Percentiles rank a stretch among this genome's conserved stretches.
Evolutionary conservation across 2,888 invertebrate species (phyloP).

Genomic region (Atethmia centrago): DNA sequence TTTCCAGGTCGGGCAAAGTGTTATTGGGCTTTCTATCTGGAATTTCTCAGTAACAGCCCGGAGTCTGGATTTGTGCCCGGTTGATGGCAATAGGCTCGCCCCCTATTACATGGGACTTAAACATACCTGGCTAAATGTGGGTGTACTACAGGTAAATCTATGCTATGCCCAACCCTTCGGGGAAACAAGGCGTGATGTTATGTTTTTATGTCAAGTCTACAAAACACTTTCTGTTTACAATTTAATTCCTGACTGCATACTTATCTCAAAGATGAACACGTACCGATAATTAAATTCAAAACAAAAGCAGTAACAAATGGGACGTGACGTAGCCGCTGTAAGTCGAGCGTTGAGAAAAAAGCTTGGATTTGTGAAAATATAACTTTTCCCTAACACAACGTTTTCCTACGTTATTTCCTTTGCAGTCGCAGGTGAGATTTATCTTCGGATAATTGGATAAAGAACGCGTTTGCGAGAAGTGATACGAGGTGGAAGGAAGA

Average conservation of each 20-base stretch:
- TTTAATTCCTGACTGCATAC: conserved; percentile 10
- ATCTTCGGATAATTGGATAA: conserved; percentile 91
- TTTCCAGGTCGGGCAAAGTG: no score
- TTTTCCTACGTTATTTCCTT: conserved; percentile 85
- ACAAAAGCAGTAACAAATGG: conserved; percentile 68
- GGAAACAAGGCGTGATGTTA: no score
- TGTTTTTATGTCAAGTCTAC: no score
- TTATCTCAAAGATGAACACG: conserved; percentile 51
- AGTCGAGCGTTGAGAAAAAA: conserved; percentile 80
- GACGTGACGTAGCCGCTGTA: conserved; percentile 73
- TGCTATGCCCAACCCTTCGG: no score
- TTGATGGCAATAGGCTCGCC: no score
- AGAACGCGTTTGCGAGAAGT: conserved; percentile 89
- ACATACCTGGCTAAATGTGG: no score
- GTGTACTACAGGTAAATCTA: no score
- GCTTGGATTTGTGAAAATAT: conserved; percentile 83
- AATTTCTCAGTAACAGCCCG: no score
- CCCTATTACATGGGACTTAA: no score
- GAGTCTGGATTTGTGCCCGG: no score
- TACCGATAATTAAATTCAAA: conserved; percentile 71
- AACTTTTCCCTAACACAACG: conserved; percentile 81
- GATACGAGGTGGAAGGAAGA: conserved; percentile 87
- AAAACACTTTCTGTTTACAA: conserved; percentile 26
- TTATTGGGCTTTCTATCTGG: no score
- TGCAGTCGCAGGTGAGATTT: conserved; percentile 90